Percentiles rank a stretch among this genome's conserved stretches.
Evolutionary conservation across 2,797 vertebrate species (phyloP).

Genomic region (Furcifer pardalis): DNA sequence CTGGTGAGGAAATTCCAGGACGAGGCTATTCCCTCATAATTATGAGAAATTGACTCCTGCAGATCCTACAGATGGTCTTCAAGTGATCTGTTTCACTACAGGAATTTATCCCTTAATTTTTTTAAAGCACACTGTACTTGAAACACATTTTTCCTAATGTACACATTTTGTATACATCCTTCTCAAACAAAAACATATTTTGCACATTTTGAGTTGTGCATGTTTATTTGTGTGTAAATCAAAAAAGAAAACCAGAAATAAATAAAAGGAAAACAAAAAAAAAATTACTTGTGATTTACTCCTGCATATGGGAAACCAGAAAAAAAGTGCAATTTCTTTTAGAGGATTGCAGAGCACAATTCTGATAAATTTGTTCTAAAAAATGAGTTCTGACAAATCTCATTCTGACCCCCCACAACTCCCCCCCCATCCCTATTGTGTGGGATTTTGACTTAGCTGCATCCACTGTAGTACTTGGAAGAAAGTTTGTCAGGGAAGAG

Average conservation of each 20-base stretch:
- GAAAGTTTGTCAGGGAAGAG: background rate
- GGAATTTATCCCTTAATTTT: no score
- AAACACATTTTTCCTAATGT: background rate
- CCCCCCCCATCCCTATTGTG: background rate
- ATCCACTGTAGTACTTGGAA: background rate
- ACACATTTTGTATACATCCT: background rate
- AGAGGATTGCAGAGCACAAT: background rate
- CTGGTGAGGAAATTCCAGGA: no score
- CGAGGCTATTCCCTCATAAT: no score
- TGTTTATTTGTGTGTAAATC: background rate
- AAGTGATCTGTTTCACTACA: no score
- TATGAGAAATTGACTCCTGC: no score
- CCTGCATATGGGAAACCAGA: background rate
- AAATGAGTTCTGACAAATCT: background rate
- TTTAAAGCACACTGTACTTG: background rate
- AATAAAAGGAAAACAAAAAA: background rate
- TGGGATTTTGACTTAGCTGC: background rate
- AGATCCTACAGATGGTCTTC: no score
- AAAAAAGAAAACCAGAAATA: background rate
- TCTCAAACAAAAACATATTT: background rate
- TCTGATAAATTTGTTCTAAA: background rate
- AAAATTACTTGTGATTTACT: background rate
- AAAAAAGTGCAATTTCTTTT: background rate
- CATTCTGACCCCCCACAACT: background rate
- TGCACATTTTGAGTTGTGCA: background rate